These are phyloP conservation scores for Lytechinus pictus DNA, from an alignment of 35 echinoderm and acorn worm species.

Conservation along the genomic window DNA sequence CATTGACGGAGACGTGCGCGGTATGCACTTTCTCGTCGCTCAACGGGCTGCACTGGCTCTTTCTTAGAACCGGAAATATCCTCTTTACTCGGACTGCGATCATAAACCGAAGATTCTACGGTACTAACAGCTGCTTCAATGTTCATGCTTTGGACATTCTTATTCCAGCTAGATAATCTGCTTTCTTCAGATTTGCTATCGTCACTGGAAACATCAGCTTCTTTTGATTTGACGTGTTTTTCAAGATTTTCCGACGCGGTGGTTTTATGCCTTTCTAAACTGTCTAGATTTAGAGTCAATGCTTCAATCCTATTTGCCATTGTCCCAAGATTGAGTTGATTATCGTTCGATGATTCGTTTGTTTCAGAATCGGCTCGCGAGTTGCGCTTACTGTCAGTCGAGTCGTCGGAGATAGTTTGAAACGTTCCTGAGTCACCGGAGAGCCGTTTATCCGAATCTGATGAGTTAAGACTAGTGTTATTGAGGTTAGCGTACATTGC, in stretches of 20 bases:
- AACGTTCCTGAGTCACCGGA: slow-evolving; percentile 7
- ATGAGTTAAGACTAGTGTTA: not conserved
- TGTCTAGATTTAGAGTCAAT: not conserved
- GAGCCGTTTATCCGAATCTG: slow-evolving; percentile 8
- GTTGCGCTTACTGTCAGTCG: not conserved
- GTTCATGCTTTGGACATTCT: slow-evolving; percentile 57
- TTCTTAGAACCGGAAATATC: not conserved
- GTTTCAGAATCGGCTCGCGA: not conserved
- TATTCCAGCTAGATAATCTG: slow-evolving; percentile 51
- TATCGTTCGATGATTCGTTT: not conserved
- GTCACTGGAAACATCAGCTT: slow-evolving; percentile 28
- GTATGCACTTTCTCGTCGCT: slow-evolving; percentile 22
- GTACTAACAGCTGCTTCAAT: slow-evolving; percentile 64
- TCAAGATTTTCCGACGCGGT: not conserved
- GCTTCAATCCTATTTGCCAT: slow-evolving; percentile 23
- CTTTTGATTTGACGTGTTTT: slow-evolving; percentile 27
- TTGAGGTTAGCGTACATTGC: not conserved
- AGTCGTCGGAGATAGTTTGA: slow-evolving; percentile 22
- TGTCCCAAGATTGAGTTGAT: not conserved
- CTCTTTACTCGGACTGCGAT: slow-evolving; percentile 29
- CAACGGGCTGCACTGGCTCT: slow-evolving; percentile 27
- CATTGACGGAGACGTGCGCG: slow-evolving; percentile 33
- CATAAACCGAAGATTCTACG: slow-evolving; percentile 57
- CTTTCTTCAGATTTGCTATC: not conserved
- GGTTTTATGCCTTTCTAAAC: not conserved